Percentiles rank a stretch among this genome's conserved stretches.
Conservation (phyloP, 2,113 vertebrate genomes). For the Bujurquina vittata region DNA sequence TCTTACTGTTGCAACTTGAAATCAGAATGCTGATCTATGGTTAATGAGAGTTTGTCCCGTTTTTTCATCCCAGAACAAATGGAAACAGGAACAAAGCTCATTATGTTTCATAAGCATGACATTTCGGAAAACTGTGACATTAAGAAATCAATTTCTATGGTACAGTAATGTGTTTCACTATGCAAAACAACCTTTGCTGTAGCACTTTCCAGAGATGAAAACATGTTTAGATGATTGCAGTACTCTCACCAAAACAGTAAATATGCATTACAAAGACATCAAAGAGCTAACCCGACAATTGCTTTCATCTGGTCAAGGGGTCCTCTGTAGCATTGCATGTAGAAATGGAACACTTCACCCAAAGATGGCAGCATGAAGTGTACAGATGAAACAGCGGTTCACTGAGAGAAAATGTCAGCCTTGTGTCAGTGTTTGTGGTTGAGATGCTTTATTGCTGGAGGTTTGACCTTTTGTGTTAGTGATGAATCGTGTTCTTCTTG, state of each 20-base stretch:
- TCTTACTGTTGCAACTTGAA: constrained; percentile 42
- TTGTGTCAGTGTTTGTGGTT: constrained; percentile 63
- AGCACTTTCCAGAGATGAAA: constrained; percentile 59
- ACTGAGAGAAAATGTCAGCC: constrained; percentile 64
- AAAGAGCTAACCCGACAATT: constrained; percentile 62
- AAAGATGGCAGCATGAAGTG: constrained; percentile 58
- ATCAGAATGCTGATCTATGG: constrained; percentile 50
- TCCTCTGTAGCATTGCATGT: constrained; percentile 56
- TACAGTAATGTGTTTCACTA: constrained; percentile 41
- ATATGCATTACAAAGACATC: constrained; percentile 71
- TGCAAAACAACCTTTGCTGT: constrained; percentile 46
- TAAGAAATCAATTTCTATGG: constrained; percentile 69
- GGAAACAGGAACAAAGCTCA: constrained; percentile 61
- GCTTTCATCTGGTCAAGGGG: constrained; percentile 77
- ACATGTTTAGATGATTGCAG: constrained; percentile 60
- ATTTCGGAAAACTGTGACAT: constrained; percentile 69
- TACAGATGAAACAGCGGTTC: constrained; percentile 51
- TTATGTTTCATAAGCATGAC: constrained; percentile 67
- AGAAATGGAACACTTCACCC: constrained; percentile 68
- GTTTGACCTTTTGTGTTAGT: constrained; percentile 60
- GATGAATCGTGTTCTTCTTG: constrained; percentile 37
- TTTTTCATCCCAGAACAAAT: constrained; percentile 58
- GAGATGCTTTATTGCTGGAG: constrained; percentile 60
- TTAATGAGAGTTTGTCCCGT: constrained; percentile 60
- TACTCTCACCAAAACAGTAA: constrained; percentile 52